phyloP scores from a whole-genome alignment of 2,797 vertebrate genomes.

The Prionace glauca region DNA sequence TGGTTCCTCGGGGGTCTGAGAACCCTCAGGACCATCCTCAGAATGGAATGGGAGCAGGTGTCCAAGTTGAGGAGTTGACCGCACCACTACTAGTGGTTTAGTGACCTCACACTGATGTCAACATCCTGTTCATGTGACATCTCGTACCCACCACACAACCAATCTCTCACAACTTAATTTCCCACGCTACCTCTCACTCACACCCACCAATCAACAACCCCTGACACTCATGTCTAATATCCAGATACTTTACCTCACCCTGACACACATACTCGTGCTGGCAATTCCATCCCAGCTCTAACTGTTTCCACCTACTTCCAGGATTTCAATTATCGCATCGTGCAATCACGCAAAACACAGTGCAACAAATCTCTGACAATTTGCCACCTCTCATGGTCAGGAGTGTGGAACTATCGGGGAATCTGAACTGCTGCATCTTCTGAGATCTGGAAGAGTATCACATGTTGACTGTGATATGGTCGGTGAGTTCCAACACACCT shows the following conservation, averaged over 20 bases:
- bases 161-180: background rate
- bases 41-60: background rate
- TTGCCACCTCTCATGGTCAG: background rate
- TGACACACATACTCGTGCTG: background rate
- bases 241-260: background rate
- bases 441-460: background rate
- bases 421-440: background rate
- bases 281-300: background rate
- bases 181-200: background rate
- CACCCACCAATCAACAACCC: background rate
- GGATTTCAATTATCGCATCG: no score
- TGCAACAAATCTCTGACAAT: background rate
- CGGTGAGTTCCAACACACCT: background rate
- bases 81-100: background rate
- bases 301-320: background rate
- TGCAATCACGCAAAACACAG: background rate
- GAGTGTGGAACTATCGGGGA: background rate
- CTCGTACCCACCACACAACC: background rate
- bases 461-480: background rate
- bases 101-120: background rate
- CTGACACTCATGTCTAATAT: background rate
- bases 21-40: background rate
- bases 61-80: background rate
- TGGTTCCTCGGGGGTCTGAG: background rate
- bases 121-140: background rate